Conservation (phyloP, 2,888 invertebrate species). For the Punctoribates punctum region DNA sequence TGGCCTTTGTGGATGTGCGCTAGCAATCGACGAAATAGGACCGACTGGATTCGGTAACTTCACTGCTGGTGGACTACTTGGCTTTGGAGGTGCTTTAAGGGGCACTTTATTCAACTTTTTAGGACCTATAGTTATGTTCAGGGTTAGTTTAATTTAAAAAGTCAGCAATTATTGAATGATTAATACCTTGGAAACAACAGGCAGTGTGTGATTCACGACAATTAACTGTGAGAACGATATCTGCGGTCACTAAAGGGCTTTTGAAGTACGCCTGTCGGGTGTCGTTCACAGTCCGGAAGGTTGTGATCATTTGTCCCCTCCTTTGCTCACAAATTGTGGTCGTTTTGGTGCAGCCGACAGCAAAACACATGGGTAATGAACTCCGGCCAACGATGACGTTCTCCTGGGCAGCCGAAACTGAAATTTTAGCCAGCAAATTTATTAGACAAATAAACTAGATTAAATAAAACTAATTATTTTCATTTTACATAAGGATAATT, state of each 20-base stretch:
- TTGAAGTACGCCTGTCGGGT: conserved; percentile 18
- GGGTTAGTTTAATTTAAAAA: too few species aligned
- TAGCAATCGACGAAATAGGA: too few species aligned
- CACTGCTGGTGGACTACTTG: background rate
- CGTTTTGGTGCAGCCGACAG: conserved; percentile 9
- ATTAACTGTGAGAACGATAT: background rate
- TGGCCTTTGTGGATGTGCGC: too few species aligned
- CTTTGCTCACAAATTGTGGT: background rate
- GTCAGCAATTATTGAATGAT: background rate
- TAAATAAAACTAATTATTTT: too few species aligned
- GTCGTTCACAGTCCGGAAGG: background rate
- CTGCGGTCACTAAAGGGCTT: background rate
- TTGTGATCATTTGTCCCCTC: background rate
- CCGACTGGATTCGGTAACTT: too few species aligned
- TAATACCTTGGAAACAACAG: conserved; percentile 5
- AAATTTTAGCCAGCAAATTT: too few species aligned
- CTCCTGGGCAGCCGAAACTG: background rate
- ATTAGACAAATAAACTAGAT: too few species aligned
- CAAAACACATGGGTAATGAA: background rate
- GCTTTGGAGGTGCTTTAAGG: too few species aligned
- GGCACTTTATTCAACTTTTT: too few species aligned
- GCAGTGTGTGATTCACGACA: conserved; percentile 5
- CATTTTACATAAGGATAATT: too few species aligned
- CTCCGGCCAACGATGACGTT: background rate
- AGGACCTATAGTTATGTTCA: too few species aligned